These are phyloP conservation scores for Drosophila quasianomalipes DNA, from an alignment of 2,888 invertebrate genomes.

Conservation along the genomic window DNA sequence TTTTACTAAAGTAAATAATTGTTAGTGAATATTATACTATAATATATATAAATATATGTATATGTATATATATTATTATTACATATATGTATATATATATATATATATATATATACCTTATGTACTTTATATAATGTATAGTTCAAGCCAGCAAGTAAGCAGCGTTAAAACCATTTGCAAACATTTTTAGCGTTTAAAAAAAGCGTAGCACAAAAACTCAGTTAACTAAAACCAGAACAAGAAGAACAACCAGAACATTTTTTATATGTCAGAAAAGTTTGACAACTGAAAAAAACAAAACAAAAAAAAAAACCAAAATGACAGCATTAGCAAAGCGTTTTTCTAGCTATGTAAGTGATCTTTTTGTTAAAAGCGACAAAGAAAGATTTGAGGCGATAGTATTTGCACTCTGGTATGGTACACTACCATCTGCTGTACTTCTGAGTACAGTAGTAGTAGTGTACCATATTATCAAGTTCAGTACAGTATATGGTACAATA, in stretches of 20 bases:
- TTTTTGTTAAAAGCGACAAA: slow-evolving; percentile 45
- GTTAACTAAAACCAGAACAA: slow-evolving; percentile 37
- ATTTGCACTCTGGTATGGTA: slow-evolving; percentile 17
- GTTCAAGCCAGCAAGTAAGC: slow-evolving; percentile 60
- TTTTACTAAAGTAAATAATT: slow-evolving; percentile 79
- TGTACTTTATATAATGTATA: slow-evolving; percentile 74
- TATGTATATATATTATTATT: slow-evolving; percentile 22
- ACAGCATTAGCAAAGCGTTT: slow-evolving; percentile 68
- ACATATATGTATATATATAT: slow-evolving; percentile 24
- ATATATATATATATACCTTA: slow-evolving; percentile 40
- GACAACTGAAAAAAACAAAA: slow-evolving; percentile 10
- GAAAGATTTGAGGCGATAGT: slow-evolving; percentile 10
- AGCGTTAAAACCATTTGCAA: slow-evolving; percentile 62
- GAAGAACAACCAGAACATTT: slow-evolving; percentile 28
- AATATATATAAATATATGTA: slow-evolving; percentile 65
- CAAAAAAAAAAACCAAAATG: slow-evolving; percentile 14
- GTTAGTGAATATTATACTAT: slow-evolving; percentile 76
- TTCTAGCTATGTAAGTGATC: slow-evolving; percentile 58
- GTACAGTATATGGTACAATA: not conserved
- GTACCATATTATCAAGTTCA: not conserved
- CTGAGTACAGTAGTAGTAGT: not conserved
- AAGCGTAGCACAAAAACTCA: slow-evolving; percentile 72
- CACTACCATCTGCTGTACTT: slow-evolving; percentile 3
- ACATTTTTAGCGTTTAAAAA: slow-evolving; percentile 66
- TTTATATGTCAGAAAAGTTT: slow-evolving; percentile 61